Percentiles rank a stretch among this genome's conserved stretches.
These are phyloP conservation scores for Octodon degus DNA, from an alignment of 2,113 vertebrate genomes.

Conservation along the genomic window DNA sequence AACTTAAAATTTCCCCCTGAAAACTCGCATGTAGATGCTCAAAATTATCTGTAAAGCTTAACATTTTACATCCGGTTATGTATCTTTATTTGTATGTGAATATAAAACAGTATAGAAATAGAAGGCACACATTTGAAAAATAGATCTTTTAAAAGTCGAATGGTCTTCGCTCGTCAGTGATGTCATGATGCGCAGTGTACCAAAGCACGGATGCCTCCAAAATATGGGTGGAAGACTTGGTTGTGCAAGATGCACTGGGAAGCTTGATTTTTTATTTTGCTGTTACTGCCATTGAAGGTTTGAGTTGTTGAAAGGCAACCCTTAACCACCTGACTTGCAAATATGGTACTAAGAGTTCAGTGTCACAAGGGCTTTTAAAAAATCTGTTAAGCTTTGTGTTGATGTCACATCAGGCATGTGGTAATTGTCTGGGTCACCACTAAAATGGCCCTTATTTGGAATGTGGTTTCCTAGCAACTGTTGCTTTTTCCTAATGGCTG, in stretches of 20 bases:
- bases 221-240: neutral
- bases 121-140: neutral
- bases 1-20: neutral
- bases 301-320: neutral
- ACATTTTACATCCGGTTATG: neutral
- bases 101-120: neutral
- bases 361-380: constrained; percentile 65
- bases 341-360: constrained; percentile 57
- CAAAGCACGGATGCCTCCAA: neutral
- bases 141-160: neutral
- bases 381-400: constrained; percentile 69
- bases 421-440: constrained; percentile 71
- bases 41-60: neutral
- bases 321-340: constrained; percentile 47
- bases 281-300: neutral
- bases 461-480: constrained; percentile 86
- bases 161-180: neutral
- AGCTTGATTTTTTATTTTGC: constrained; percentile 48
- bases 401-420: constrained; percentile 75
- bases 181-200: neutral
- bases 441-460: constrained; percentile 74
- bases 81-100: neutral
- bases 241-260: neutral
- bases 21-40: neutral
- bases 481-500: constrained; percentile 66